Base-by-base conservation (phyloP, 1,140 invertebrate species). In the Andrena cerasifolii region DNA sequence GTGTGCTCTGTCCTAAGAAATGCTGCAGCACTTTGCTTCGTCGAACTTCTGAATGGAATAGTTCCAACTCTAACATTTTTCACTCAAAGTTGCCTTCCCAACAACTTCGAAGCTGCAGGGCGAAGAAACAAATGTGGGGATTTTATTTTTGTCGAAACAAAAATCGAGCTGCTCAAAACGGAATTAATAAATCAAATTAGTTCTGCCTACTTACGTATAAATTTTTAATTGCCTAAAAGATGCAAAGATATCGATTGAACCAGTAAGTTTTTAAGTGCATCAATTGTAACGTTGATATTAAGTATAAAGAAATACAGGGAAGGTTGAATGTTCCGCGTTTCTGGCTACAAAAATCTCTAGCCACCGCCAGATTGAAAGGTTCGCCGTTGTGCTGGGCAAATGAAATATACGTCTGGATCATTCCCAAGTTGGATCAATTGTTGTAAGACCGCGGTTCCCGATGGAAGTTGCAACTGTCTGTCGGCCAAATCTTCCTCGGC, bases 391-490 rank as follows among this genome's bases (percentile, higher is more conserved):
- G 49, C 36, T 40, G 12, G 40, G 12, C 26, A 49, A 45, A 49
- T 49, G 68, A 61, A 72, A 61, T 47, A 21, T 12, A 12, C 43
- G 21, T 28, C 68, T 72, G 56, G 68, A 72, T 72, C 68, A 36
- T 49, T 72, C 68, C 56, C 68, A 61, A 72, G 68, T 33, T 49
- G 31, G 43, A 61, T 72, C 68, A 62, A 72, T 72, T 61, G 68
- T 72, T 72, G 43, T 49, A 40, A 72, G 31, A 49, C 51, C 36
- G 8, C 33, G 6, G 4, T 12, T 5, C 18, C 18, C 26, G 43
- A 72, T 12, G 40, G 53, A n/a, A n/a, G 33, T 16, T 16, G 7
- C 59, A 14, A 31, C 1, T n/a, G n/a, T 14, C 3, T 33, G 18
- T 16, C 21, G 40, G 49, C 53, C 53, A 58, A 58, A 59, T 43